Conservation (phyloP, 2,113 vertebrate genomes). For the Chaetodon auriga region DNA sequence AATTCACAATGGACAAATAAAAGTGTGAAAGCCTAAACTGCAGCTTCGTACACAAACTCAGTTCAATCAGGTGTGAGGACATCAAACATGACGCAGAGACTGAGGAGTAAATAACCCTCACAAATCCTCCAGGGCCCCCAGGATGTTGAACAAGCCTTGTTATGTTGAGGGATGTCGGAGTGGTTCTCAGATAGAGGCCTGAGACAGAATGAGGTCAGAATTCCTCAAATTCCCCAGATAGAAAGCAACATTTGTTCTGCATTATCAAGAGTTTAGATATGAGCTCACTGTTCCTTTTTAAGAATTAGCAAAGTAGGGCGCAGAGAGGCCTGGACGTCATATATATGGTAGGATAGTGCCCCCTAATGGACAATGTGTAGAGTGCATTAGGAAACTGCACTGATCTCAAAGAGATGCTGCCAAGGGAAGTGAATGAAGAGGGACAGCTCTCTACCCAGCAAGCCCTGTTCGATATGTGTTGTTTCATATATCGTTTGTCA, state of each 20-base stretch:
- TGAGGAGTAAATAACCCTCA: not conserved
- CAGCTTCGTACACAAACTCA: not conserved
- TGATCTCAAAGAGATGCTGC: not conserved
- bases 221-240: slow-evolving; percentile 69
- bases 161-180: slow-evolving; percentile 38
- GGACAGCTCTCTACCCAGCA: not conserved
- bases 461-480: no score
- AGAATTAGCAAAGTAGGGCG: slow-evolving; percentile 36
- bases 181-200: slow-evolving; percentile 9
- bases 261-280: slow-evolving; percentile 74
- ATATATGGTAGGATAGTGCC: slow-evolving; percentile 21
- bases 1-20: not conserved
- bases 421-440: not conserved
- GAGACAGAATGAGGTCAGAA: slow-evolving; percentile 41
- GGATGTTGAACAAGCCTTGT: not conserved
- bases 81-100: not conserved
- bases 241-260: slow-evolving; percentile 78
- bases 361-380: not conserved
- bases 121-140: not conserved
- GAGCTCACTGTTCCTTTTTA: slow-evolving; percentile 75
- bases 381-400: not conserved
- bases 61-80: slow-evolving; percentile 19
- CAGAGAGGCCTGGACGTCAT: not conserved
- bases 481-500: no score
- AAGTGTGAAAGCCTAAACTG: not conserved